Conservation (phyloP, 2,888 invertebrate genomes). For the Lobophora halterata region DNA sequence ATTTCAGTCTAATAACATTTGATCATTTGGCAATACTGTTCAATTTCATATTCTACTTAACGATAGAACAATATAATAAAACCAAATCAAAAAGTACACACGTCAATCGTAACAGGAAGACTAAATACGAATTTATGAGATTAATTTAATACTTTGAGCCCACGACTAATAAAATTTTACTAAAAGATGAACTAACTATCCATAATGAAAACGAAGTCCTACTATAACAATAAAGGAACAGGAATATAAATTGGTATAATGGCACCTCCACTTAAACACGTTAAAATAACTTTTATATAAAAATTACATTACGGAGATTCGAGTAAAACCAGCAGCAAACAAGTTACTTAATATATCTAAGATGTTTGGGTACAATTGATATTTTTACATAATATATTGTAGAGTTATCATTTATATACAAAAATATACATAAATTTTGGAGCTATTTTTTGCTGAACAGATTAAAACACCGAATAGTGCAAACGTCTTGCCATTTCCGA, state of each 20-base stretch:
- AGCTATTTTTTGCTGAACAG: slow-evolving; percentile 44
- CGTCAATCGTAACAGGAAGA: slow-evolving; percentile 68
- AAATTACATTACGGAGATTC: slow-evolving; percentile 76
- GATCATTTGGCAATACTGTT: slow-evolving; percentile 80
- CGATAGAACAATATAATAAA: slow-evolving; percentile 57
- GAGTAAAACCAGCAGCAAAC: slow-evolving; percentile 64
- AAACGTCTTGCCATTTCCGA: slow-evolving; percentile 37
- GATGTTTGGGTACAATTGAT: slow-evolving; percentile 55
- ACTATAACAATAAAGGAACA: slow-evolving; percentile 43
- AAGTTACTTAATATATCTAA: slow-evolving; percentile 45
- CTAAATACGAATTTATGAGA: slow-evolving; percentile 61
- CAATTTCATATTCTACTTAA: slow-evolving; percentile 58
- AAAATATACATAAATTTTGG: slow-evolving; percentile 76
- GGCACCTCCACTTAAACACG: slow-evolving; percentile 75
- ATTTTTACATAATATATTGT: slow-evolving; percentile 67
- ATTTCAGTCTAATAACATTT: slow-evolving; percentile 77
- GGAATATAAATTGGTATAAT: slow-evolving; percentile 73
- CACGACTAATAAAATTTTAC: slow-evolving; percentile 39
- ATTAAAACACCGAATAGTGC: slow-evolving; percentile 47
- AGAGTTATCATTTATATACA: slow-evolving; percentile 74
- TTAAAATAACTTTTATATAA: slow-evolving; percentile 69
- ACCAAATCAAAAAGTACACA: slow-evolving; percentile 55
- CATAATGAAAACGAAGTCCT: slow-evolving; percentile 45
- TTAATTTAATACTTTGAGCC: slow-evolving; percentile 52
- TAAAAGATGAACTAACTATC: slow-evolving; percentile 36